phyloP scores from a whole-genome alignment of 92 coral and sea anemone species.

The Zoanthus sociatus region DNA sequence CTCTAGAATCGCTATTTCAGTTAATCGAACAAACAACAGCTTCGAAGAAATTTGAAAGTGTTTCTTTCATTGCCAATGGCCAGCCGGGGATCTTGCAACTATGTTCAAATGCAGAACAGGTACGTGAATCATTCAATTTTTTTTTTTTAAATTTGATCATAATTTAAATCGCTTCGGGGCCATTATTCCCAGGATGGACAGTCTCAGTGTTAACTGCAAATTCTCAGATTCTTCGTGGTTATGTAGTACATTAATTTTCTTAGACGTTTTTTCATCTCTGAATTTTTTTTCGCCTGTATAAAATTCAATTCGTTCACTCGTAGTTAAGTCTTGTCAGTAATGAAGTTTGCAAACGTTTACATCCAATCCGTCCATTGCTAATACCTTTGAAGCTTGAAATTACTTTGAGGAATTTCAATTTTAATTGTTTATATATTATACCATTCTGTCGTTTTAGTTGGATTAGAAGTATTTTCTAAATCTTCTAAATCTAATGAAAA shows the following conservation, averaged over 20 bases:
- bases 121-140: constrained; percentile 31
- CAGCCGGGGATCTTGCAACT: constrained; percentile 87
- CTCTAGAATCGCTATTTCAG: constrained; percentile 74
- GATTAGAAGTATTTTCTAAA: not conserved
- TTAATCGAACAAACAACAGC: constrained; percentile 77
- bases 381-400: no score
- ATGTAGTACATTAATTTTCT: not conserved
- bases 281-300: not conserved
- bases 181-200: no score
- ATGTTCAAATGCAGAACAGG: constrained; percentile 73
- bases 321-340: not conserved
- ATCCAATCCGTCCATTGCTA: no score
- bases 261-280: not conserved
- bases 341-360: not conserved
- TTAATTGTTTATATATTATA: not conserved
- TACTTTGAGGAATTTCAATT: not conserved
- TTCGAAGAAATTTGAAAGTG: constrained; percentile 83
- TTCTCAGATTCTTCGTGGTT: constrained; percentile 1
- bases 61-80: constrained; percentile 90
- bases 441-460: not conserved
- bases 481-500: not conserved
- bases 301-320: not conserved
- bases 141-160: not conserved
- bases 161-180: not conserved
- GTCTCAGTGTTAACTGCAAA: not conserved